phyloP scores from a whole-genome alignment of 2,113 vertebrate genomes.

The Pygoscelis antarcticus region DNA sequence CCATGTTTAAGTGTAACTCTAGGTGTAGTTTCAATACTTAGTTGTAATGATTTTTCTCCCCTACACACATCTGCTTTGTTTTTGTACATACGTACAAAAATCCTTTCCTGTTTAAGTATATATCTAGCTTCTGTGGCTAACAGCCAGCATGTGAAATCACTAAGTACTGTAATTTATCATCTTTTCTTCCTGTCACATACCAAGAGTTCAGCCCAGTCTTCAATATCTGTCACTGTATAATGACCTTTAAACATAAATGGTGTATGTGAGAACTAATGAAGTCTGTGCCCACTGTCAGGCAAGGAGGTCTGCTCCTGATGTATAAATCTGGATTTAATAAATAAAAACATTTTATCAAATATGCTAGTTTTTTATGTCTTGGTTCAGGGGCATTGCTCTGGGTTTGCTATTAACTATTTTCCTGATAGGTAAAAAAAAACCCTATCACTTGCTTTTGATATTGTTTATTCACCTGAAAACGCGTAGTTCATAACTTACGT shows the following conservation, averaged over 20 bases:
- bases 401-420: slow-evolving; percentile 53
- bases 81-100: background rate
- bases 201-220: background rate
- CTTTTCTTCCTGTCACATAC: background rate
- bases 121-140: background rate
- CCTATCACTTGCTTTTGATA: slow-evolving; percentile 23
- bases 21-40: background rate
- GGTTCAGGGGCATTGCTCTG: slow-evolving; percentile 8
- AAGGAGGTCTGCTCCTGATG: background rate
- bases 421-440: background rate
- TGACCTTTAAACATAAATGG: background rate
- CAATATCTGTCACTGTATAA: background rate
- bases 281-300: background rate
- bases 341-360: background rate
- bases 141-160: background rate
- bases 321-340: background rate
- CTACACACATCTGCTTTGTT: background rate
- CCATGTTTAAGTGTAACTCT: background rate
- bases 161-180: background rate
- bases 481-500: slow-evolving; percentile 22
- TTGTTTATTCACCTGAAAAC: slow-evolving; percentile 53
- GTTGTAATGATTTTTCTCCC: background rate
- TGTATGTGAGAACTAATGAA: background rate
- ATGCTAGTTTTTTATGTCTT: background rate
- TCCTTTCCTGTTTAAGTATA: background rate